phyloP scores from a whole-genome alignment of 2,797 vertebrate species.

The Sciurus vulgaris region DNA sequence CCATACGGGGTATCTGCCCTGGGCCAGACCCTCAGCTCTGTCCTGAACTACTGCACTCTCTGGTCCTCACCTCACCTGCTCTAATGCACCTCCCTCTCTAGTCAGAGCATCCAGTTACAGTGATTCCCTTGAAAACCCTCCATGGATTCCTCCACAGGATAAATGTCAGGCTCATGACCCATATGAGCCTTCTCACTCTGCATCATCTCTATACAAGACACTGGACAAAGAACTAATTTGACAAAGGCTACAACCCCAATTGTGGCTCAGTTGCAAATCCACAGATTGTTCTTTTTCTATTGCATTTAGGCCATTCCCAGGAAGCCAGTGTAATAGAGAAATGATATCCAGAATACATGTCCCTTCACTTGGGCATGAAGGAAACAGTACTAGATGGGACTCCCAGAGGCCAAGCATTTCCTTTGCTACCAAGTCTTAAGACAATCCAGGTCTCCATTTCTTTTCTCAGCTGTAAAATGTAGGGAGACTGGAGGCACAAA shows the following conservation, averaged over 20 bases:
- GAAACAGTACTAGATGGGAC: background rate
- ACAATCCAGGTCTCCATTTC: background rate
- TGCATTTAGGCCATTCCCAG: background rate
- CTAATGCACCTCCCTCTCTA: background rate
- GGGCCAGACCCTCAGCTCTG: background rate
- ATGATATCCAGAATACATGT: background rate
- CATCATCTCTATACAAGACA: background rate
- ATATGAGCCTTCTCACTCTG: background rate
- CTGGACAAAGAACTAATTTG: background rate
- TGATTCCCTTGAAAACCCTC: background rate
- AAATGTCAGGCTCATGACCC: background rate
- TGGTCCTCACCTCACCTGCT: background rate
- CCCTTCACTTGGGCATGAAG: background rate
- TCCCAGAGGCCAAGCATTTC: background rate
- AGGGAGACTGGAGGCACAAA: background rate
- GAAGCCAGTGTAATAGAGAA: background rate
- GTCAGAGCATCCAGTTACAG: background rate
- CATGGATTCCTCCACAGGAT: background rate
- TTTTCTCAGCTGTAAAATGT: background rate
- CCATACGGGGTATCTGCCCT: fast-evolving
- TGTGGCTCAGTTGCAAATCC: background rate
- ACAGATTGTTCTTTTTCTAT: background rate
- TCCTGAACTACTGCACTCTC: background rate
- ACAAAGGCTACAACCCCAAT: background rate
- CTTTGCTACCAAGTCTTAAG: background rate